A percentile compares a stretch with the other conserved stretches of the same genome.
These are phyloP conservation scores for Lordiphosa fenestrarum DNA, from an alignment of 2,888 invertebrate genomes.

Conservation along the genomic window DNA sequence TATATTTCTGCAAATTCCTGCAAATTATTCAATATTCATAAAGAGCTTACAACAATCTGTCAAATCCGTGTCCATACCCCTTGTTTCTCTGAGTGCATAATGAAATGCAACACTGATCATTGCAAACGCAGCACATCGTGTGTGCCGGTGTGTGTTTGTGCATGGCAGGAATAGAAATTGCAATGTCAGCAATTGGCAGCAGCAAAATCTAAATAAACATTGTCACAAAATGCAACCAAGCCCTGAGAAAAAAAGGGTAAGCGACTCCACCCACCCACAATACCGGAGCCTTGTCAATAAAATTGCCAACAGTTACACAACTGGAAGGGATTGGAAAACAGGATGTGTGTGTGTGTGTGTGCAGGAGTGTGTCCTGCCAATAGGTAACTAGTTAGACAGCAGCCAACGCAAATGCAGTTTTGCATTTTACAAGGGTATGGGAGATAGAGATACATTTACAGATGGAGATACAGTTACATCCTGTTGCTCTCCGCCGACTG, in stretches of 20 bases:
- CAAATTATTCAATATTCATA: too few relatives aligned
- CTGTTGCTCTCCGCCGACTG: conserved; percentile 51
- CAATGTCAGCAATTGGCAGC: conserved; percentile 77
- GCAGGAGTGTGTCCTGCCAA: conserved; percentile 43
- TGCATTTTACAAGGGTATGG: conserved; percentile 46
- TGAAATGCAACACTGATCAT: conserved; percentile 66
- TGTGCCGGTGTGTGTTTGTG: conserved; percentile 24
- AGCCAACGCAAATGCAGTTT: conserved; percentile 51
- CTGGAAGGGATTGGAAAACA: conserved; percentile 7
- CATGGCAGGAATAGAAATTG: conserved; percentile 70
- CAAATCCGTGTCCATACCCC: too few relatives aligned
- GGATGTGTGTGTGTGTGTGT: conserved; percentile 23
- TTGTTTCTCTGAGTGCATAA: conserved; percentile 37
- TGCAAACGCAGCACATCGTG: conserved; percentile 58
- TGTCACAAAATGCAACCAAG: conserved; percentile 70
- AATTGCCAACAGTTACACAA: conserved; percentile 60
- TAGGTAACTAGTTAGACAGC: conserved; percentile 55
- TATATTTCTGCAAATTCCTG: too few relatives aligned
- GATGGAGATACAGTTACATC: conserved; percentile 39
- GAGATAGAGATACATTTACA: conserved; percentile 54
- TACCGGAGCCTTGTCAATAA: conserved; percentile 59
- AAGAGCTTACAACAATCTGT: too few relatives aligned
- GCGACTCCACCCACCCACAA: conserved; percentile 21
- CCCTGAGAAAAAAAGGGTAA: conserved; percentile 38
- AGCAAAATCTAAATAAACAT: conserved; percentile 77